Percentiles rank a stretch among this genome's conserved stretches.
phyloP scores from a whole-genome alignment of 35 echinoderm and acorn worm genomes.

The Heliocidaris tuberculata region DNA sequence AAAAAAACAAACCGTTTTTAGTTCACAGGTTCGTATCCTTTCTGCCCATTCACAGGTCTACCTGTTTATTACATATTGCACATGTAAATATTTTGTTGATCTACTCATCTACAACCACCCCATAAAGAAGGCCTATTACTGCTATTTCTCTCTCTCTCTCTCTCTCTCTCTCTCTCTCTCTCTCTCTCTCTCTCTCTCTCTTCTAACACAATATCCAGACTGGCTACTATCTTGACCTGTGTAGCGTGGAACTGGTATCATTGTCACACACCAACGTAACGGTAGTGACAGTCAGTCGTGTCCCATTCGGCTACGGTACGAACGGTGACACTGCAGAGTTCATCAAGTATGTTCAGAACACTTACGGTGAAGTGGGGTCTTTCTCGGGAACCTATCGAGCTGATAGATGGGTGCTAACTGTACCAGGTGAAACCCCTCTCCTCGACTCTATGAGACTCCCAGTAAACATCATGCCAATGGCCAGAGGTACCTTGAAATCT shows the following conservation, averaged over 20 bases:
- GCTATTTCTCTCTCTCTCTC: too few relatives aligned
- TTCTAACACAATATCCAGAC: conserved; percentile 42
- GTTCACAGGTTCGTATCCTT: too few relatives aligned
- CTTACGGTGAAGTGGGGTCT: conserved; percentile 68
- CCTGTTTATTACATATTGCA: too few relatives aligned
- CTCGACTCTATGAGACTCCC: not conserved
- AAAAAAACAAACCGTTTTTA: too few relatives aligned
- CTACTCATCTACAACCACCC: too few relatives aligned
- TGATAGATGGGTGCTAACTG: conserved; percentile 64
- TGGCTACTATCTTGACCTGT: conserved; percentile 48
- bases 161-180: too few relatives aligned
- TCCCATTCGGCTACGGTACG: conserved; percentile 75
- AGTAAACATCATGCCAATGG: not conserved
- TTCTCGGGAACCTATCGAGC: conserved; percentile 89
- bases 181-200: not conserved
- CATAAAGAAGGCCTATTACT: too few relatives aligned
- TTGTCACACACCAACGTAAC: not conserved
- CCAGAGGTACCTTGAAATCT: conserved; percentile 11
- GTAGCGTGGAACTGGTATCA: conserved; percentile 35
- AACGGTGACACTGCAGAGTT: conserved; percentile 68
- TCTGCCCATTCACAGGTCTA: too few relatives aligned
- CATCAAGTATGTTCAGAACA: conserved; percentile 53
- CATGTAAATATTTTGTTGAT: too few relatives aligned
- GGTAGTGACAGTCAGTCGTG: conserved; percentile 29
- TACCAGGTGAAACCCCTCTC: not conserved